These are phyloP conservation scores for Eolophus roseicapilla DNA, from an alignment of 2,113 vertebrate species.

Conservation along the genomic window DNA sequence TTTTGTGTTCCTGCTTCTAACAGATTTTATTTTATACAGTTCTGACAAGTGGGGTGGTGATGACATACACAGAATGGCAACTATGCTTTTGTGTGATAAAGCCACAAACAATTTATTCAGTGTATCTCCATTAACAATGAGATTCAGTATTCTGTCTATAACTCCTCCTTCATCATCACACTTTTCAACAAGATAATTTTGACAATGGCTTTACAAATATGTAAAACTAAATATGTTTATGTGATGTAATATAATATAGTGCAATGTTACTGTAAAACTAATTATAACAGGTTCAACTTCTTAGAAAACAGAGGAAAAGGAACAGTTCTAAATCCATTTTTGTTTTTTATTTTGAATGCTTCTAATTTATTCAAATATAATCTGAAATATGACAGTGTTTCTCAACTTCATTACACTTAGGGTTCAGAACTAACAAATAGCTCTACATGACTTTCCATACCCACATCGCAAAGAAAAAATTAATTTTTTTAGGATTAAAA, in stretches of 20 bases:
- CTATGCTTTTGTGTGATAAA: not conserved
- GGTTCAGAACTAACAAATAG: not conserved
- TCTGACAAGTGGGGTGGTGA: not conserved
- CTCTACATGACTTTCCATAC: not conserved
- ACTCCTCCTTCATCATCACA: not conserved
- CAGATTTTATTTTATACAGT: slow-evolving; percentile 10
- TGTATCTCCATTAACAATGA: not conserved
- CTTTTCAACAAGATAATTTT: not conserved
- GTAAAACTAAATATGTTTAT: not conserved
- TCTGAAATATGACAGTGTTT: not conserved
- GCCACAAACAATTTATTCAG: not conserved
- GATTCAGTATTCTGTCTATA: not conserved
- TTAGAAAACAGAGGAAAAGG: not conserved
- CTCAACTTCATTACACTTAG: not conserved
- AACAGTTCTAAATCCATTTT: not conserved
- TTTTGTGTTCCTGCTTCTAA: slow-evolving; percentile 8
- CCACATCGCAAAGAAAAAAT: not conserved
- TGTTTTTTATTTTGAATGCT: not conserved
- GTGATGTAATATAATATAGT: not conserved
- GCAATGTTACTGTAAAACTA: not conserved
- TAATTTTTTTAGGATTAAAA: not conserved
- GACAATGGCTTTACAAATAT: not conserved
- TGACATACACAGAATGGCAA: not conserved
- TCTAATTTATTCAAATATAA: not conserved
- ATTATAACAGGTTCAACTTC: not conserved